Conservation (phyloP, 1,140 invertebrate genomes). For the Phortica variegata region DNA sequence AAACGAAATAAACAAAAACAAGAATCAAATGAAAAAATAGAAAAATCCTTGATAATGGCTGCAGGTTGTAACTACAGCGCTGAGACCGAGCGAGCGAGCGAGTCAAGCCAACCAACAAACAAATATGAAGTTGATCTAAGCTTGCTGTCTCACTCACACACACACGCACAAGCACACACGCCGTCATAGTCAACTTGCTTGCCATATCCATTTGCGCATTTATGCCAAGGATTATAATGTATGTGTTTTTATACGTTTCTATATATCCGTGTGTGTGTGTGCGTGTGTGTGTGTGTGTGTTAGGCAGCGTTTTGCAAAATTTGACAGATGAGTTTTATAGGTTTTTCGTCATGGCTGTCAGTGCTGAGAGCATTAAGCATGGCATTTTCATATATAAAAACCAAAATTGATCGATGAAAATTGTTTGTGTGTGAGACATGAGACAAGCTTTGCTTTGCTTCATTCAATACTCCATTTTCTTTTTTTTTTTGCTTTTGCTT, state of each 20-base stretch:
- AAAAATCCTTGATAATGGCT: slow-evolving; percentile 48
- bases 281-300: slow-evolving; percentile 49
- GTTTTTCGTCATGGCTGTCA: too few species aligned
- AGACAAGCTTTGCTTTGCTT: too few species aligned
- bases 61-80: slow-evolving; percentile 15
- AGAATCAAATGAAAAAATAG: slow-evolving; percentile 23
- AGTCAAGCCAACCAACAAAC: slow-evolving; percentile 9
- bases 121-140: background rate
- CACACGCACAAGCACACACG: slow-evolving; percentile 6
- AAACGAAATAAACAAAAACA: background rate
- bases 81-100: background rate
- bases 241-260: too few species aligned
- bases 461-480: too few species aligned
- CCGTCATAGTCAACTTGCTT: too few species aligned
- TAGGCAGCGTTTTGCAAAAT: slow-evolving; percentile 41
- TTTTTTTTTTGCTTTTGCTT: too few species aligned
- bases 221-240: slow-evolving; percentile 47
- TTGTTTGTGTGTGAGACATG: too few species aligned
- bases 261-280: slow-evolving; percentile 49
- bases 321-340: slow-evolving; percentile 48
- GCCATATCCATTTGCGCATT: slow-evolving; percentile 46
- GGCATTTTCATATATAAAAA: too few species aligned
- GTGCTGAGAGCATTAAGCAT: too few species aligned
- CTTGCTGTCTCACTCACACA: too few species aligned
- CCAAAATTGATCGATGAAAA: too few species aligned